Base-by-base conservation (phyloP, 2,113 vertebrate species). In the Cheilinus undulatus region DNA sequence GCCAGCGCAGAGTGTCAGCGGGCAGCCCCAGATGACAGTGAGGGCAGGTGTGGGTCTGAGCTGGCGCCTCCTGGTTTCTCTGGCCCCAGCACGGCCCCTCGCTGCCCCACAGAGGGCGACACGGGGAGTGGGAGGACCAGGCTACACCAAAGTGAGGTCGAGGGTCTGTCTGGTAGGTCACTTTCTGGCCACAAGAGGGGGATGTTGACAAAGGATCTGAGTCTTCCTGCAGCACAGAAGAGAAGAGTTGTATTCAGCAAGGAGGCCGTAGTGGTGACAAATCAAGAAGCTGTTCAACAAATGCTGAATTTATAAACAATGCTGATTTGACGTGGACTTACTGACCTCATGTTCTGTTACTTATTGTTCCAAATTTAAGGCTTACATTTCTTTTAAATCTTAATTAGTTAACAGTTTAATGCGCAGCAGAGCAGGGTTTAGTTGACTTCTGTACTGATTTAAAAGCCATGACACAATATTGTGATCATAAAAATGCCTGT, bases 81-180 rank as follows among this genome's bases (percentile, higher is more conserved):
- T 83, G 76, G 0, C 81, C 91, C 81, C 83, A 86, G 46, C 83
- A 83, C 22, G 86, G 92, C 19, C 91, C 90, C 59, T 92, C 86
- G 5, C 81, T 90, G 83, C 90, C 93, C 94, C 94, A 95, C 61
- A 93, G 88, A 0, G 93, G 91, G 52, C 85, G 88, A 57, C 92
- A 84, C 2, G 91, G 84, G 8, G 94, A 93, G 66, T 82, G 93
- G 36, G 93, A 92, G 46, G 94, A 95, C 63, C 80, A 90, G 6
- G 93, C 88, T 0, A 95, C 90, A 1, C 93, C 94, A 76, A 95
- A 95, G 76, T 95, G 94, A 68, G 94, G 92, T 13, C 94, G 80
- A 48, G 94, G 94, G 76, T 95, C 94, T 43, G 86, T 90, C 89
- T 93, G 93, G 85, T 92, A 94, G 82, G 30, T 89, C 32, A 92